Percentiles rank a stretch among this genome's conserved stretches.
Conservation (phyloP, 2,113 vertebrate genomes). For the Eulemur macaco region DNA sequence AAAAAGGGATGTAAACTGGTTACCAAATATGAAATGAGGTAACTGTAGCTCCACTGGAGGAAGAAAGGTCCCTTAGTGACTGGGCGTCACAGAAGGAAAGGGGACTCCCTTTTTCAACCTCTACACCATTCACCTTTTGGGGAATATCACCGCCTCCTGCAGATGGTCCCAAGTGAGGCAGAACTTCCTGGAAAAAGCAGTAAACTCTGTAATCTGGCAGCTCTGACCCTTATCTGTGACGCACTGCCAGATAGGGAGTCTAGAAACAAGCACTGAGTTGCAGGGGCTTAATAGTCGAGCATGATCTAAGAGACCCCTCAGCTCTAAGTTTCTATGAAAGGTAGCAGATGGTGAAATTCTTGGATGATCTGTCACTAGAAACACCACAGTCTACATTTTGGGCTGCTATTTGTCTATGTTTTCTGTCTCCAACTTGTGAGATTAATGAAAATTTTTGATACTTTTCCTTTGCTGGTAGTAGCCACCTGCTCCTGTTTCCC, state of each 20-base stretch:
- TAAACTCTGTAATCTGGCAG: not conserved
- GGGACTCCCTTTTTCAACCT: not conserved
- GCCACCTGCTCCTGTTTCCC: slow-evolving; percentile 45
- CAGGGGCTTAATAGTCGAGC: not conserved
- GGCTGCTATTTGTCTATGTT: not conserved
- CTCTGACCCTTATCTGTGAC: not conserved
- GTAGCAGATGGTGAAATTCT: not conserved
- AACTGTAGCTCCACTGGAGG: not conserved
- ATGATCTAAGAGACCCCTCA: not conserved
- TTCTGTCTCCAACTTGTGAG: not conserved
- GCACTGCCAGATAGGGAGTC: not conserved
- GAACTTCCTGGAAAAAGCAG: not conserved
- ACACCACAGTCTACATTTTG: not conserved
- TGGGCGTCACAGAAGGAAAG: not conserved
- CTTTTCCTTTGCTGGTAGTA: slow-evolving; percentile 56
- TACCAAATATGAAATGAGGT: not conserved
- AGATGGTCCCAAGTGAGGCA: not conserved
- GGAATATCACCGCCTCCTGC: not conserved
- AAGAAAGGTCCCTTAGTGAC: not conserved
- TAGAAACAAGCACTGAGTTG: not conserved
- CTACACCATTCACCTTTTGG: not conserved
- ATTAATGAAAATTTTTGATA: not conserved
- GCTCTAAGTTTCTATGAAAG: not conserved
- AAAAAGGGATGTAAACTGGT: not conserved
- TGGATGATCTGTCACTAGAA: not conserved